Base-by-base conservation (phyloP, 2,888 invertebrate genomes). In the Hypomecis atomaria region DNA sequence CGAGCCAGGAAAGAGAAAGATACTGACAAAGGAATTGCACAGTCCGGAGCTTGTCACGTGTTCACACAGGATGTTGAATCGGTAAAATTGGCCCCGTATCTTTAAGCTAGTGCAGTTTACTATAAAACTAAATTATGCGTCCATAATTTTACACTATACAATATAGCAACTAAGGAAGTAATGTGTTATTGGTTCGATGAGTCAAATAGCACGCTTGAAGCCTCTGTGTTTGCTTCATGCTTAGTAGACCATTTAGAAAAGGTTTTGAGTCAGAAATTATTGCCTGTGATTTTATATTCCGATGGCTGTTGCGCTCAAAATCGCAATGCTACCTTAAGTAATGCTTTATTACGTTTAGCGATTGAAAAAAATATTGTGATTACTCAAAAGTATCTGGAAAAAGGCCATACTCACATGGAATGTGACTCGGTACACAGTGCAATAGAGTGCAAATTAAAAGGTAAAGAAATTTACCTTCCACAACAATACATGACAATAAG, bases 51-150 rank as follows among this genome's bases (percentile, higher is more conserved):
- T 45, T 69, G 68, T 66, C 71, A 74, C 54, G 73, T 75, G 0
- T 72, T 74, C 57, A 74, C 73, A 61, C 70, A 71, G 58, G 75
- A 77, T 67, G 64, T 77, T 42, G 50, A 75, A 67, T 65, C 74
- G n/a, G 76, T 76, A 42, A 73, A 75, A 70, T 65, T 74, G 53
- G 59, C 57, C 23, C 76, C 75, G n/a, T 65, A 64, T 65, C 61
- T 76, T 54, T 70, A 73, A 65, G 72, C 74, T 33, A 74, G 73
- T 70, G 75, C 75, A 6, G 9, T 78, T 59, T 75, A 76, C 37
- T 78, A 67, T 52, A 76, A 76, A 69, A 78, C 73, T 11, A 76
- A 78, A 65, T 52, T 77, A 37, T 72, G 71, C 42, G 71, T 72
- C 6, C 74, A 75, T 63, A 76, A 76, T 69, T 76, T 76, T 60